Base-by-base conservation (phyloP, 2,888 invertebrate species). In the Noctua comes region DNA sequence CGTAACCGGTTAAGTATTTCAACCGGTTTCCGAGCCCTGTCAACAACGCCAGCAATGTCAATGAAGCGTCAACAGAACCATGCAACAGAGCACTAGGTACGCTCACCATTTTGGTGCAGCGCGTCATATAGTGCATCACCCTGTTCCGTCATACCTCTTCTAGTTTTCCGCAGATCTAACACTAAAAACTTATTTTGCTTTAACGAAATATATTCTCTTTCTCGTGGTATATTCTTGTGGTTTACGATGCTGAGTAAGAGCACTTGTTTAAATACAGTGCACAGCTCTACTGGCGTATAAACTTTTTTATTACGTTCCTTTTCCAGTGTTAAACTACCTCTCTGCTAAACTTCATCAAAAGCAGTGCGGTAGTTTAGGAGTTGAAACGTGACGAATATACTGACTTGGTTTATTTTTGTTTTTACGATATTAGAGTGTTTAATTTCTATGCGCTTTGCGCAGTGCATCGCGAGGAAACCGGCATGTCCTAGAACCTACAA, bases 181-280 rank as follows among this genome's bases (percentile, higher is more conserved):
- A 72, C 24, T 75, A 77, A 73, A 81, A 78, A 81, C 82, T 85
- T 73, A 46, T 70, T 76, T 84, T 54, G 43, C 65, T 62, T 62
- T 62, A 40, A 65, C 59, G n/a, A 51, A 69, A 84, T 73, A 62
- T 70, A 65, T 79, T 48, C 36, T 51, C 71, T 31, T 7, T 64
- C 21, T 40, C n/a, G 27, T 21, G 18, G 40, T 59, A 40, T 78
- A 66, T 72, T 40, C 57, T 71, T 62, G 72, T 40, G 40, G 70
- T 82, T 82, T 72, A 79, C 66, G 71, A 76, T 59, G 65, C 46
- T 76, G 68, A 74, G 46, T 68, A 40, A 43, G 57, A 59, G 46
- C 40, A 74, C 57, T 72, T 80, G 59, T 74, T 65, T 43, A 73
- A 80, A 71, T 62, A 79, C 68, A 54, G 64, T n/a, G 36, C 46